A percentile compares a stretch with the other conserved stretches of the same genome.
phyloP scores from a whole-genome alignment of 2,113 vertebrate genomes.

The Lathamus discolor region DNA sequence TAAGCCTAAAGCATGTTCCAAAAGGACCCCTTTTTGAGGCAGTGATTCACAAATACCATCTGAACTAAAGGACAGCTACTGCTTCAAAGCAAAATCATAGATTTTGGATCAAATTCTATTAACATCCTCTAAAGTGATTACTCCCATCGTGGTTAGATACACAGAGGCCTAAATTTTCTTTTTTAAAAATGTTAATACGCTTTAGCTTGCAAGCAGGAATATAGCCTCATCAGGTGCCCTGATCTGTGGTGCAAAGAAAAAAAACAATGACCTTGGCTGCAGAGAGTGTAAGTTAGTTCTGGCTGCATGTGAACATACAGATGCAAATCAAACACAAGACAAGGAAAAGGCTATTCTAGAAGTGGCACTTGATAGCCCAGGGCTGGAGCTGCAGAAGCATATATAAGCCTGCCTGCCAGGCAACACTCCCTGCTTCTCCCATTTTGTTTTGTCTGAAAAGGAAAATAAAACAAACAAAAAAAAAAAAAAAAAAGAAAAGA shows the following conservation, averaged over 20 bases:
- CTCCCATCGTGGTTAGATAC: neutral
- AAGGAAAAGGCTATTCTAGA: neutral
- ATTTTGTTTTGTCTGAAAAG: neutral
- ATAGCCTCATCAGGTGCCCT: neutral
- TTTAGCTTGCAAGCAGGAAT: neutral
- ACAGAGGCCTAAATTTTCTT: neutral
- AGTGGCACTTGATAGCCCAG: conserved; percentile 37
- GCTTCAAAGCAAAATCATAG: conserved; percentile 30
- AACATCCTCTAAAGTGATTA: conserved; percentile 17
- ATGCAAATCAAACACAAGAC: conserved; percentile 10
- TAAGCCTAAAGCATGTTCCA: conserved; percentile 58
- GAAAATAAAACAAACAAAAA: neutral
- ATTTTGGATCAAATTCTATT: conserved; percentile 42
- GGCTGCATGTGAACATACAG: conserved; percentile 16
- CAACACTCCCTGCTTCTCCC: neutral
- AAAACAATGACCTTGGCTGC: neutral
- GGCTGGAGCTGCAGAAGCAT: conserved; percentile 4
- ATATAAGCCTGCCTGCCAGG: conserved; percentile 28
- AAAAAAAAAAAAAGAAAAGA: fast-evolving
- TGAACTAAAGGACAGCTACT: conserved; percentile 41
- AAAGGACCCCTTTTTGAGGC: conserved; percentile 34
- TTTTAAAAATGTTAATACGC: neutral
- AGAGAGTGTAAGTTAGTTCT: neutral
- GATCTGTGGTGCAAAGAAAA: neutral
- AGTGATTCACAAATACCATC: conserved; percentile 45